Conservation (phyloP, 2,797 vertebrate genomes). For the Sebastes taczanowskii region DNA sequence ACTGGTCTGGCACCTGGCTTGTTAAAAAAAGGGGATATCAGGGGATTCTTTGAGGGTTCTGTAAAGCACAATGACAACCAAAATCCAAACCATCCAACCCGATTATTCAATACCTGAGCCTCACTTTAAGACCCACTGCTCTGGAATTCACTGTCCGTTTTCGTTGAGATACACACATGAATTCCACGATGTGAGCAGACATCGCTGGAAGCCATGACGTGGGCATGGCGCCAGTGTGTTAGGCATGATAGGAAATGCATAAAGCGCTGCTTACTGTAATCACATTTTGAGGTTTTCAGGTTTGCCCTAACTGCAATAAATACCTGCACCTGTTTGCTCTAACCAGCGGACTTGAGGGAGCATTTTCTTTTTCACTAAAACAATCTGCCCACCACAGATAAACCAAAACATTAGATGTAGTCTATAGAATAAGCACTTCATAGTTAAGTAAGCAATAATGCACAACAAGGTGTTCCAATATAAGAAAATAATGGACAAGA, state of each 20-base stretch:
- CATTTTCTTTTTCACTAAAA: background rate
- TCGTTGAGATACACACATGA: background rate
- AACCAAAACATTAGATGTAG: background rate
- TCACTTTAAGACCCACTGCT: slow-evolving; percentile 7
- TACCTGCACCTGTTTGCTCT: slow-evolving; percentile 11
- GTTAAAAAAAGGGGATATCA: background rate
- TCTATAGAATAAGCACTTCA: background rate
- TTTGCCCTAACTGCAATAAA: background rate
- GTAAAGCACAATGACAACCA: slow-evolving; percentile 10
- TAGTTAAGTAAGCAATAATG: background rate
- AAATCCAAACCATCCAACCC: background rate
- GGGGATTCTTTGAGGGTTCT: background rate
- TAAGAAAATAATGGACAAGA: background rate
- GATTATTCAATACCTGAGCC: background rate
- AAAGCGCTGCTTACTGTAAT: slow-evolving; percentile 21
- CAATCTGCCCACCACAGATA: background rate
- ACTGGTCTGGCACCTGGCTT: background rate
- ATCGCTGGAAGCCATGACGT: background rate
- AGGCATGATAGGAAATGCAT: background rate
- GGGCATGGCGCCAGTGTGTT: slow-evolving; percentile 3
- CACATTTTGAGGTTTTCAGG: slow-evolving; percentile 27
- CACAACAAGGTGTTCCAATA: background rate
- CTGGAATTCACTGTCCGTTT: slow-evolving; percentile 9
- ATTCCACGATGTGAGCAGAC: slow-evolving; percentile 2
- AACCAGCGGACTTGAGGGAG: background rate